phyloP scores from a whole-genome alignment of 64 coral and sea anemone species.

The Astreopora myriophthalma region DNA sequence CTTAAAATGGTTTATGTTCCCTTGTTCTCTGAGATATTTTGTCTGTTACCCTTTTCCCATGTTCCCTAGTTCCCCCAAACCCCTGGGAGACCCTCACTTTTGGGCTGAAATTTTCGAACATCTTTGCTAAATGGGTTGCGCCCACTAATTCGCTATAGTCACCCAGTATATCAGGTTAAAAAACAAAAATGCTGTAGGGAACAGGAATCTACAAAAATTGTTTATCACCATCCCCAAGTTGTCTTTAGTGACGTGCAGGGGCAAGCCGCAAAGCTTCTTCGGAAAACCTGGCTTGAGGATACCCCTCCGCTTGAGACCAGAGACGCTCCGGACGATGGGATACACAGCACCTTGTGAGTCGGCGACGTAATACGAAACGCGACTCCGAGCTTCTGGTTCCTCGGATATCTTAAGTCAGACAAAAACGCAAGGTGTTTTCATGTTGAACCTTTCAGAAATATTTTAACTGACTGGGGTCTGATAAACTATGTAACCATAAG shows the following conservation, averaged over 20 bases:
- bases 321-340: conserved; percentile 74
- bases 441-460: no score
- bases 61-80: no score
- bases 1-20: no score
- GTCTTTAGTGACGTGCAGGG: conserved; percentile 14
- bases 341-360: conserved; percentile 89
- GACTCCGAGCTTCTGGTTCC: conserved; percentile 63
- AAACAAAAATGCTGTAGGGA: conserved; percentile 74
- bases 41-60: no score
- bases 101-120: no score
- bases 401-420: background rate
- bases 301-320: conserved; percentile 29
- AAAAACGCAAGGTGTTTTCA: background rate
- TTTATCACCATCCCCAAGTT: conserved; percentile 62
- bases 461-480: no score
- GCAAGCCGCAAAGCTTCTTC: conserved; percentile 62
- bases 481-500: no score
- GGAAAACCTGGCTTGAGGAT: conserved; percentile 68
- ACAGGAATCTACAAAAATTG: conserved; percentile 63
- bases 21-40: no score
- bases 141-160: background rate
- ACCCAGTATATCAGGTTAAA: conserved; percentile 88
- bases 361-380: conserved; percentile 79
- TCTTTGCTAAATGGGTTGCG: background rate
- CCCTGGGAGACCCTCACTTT: no score